These are phyloP conservation scores for Amitus sp. DNA, from an alignment of 2,888 invertebrate genomes.

Conservation along the genomic window DNA sequence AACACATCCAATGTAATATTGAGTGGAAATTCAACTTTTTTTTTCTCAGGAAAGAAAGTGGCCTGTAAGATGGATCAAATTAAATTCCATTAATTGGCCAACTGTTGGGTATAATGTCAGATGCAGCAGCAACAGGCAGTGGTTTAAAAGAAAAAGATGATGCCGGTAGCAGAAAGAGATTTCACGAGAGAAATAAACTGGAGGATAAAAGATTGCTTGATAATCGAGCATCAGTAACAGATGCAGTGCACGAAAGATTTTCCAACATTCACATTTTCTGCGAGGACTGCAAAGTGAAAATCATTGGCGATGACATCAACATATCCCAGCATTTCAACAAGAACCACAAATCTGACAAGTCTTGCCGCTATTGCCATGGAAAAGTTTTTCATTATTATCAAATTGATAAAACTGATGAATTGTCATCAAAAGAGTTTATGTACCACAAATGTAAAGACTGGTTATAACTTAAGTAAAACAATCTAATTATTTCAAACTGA, in stretches of 20 bases:
- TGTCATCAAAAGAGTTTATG: slow-evolving; percentile 35
- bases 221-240: slow-evolving; percentile 50
- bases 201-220: not conserved
- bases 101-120: too few relatives aligned
- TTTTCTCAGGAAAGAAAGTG: too few relatives aligned
- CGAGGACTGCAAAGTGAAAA: slow-evolving; percentile 46
- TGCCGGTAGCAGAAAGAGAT: too few relatives aligned
- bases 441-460: slow-evolving; percentile 51
- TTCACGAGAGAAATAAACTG: too few relatives aligned
- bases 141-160: too few relatives aligned
- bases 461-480: too few relatives aligned
- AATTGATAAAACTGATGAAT: slow-evolving; percentile 36
- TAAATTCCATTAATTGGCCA: too few relatives aligned
- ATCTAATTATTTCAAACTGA: too few relatives aligned
- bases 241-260: slow-evolving; percentile 58
- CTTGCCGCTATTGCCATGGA: slow-evolving; percentile 53
- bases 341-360: slow-evolving; percentile 45
- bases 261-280: slow-evolving; percentile 47
- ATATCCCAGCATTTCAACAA: slow-evolving; percentile 54
- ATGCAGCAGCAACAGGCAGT: too few relatives aligned
- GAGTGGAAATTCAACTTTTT: too few relatives aligned
- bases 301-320: slow-evolving; percentile 44
- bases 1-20: too few relatives aligned
- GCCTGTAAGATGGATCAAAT: too few relatives aligned
- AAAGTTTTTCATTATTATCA: slow-evolving; percentile 53